A percentile compares a stretch with the other conserved stretches of the same genome.
phyloP scores from a whole-genome alignment of 2,888 invertebrate species.

The Odiellus spinosus region DNA sequence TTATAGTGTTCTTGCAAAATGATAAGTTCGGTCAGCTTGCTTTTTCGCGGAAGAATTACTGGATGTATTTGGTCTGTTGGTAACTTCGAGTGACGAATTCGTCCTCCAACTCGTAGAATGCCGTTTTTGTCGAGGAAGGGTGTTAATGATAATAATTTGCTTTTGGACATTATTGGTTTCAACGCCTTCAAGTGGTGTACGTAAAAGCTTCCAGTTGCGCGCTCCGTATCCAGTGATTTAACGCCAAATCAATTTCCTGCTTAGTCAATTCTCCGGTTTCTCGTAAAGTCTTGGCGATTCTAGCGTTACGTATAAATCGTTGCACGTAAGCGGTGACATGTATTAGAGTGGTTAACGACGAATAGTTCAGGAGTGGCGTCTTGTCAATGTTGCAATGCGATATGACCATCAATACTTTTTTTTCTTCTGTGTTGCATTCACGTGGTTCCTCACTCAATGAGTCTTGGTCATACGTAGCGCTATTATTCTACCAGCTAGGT shows the following conservation, averaged over 20 bases:
- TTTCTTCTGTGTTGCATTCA: too few species aligned
- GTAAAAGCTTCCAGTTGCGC: neutral
- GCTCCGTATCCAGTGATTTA: neutral
- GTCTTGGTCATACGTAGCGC: too few species aligned
- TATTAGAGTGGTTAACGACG: too few species aligned
- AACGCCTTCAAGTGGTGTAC: too few species aligned
- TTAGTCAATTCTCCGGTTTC: neutral
- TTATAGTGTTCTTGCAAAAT: conserved; percentile 10
- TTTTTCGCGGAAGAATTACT: conserved; percentile 13
- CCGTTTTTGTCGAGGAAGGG: conserved; percentile 15
- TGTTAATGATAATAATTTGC: conserved; percentile 1
- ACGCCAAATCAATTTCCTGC: neutral
- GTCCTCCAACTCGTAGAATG: conserved; percentile 17
- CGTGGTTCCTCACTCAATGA: too few species aligned
- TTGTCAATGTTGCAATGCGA: too few species aligned
- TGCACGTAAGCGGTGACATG: too few species aligned
- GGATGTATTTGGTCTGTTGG: conserved; percentile 13
- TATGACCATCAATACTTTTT: too few species aligned
- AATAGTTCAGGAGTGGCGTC: too few species aligned
- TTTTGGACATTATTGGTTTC: too few species aligned
- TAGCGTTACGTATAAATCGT: too few species aligned
- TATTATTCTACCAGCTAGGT: conserved; percentile 2
- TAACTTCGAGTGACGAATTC: conserved; percentile 9
- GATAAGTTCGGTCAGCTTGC: conserved; percentile 10
- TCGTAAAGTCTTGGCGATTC: neutral